Base-by-base conservation (phyloP, 2,113 vertebrate species). In the Reinhardtius hippoglossoides region DNA sequence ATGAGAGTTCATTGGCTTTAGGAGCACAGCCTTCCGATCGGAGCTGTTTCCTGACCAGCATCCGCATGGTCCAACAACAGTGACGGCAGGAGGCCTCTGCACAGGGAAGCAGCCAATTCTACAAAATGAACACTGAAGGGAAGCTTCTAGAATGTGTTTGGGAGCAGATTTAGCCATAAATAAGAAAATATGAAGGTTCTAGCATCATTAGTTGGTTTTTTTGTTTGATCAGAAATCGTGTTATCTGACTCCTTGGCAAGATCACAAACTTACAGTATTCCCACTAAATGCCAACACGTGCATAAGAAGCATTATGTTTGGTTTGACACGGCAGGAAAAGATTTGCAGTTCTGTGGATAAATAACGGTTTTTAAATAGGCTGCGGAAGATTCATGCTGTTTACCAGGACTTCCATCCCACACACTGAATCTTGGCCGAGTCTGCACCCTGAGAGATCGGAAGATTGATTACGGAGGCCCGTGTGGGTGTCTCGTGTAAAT, bases 401-500 rank as follows among this genome's bases (percentile, higher is more conserved):
- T 90, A 82, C 81, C 81, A 62, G 78, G 84, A 92, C 72, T 86
- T 82, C 74, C 72, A 85, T 88, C 85, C 87, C 86, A 85, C 89
- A 80, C 74, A 71, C 83, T 71, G 80, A 78, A 82, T 87, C 86
- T 85, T 88, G 87, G 87, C 88, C 65, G 71, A 84, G 78, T 81
- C 70, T 75, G 73, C 81, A 84, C 65, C 83, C 72, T 74, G 79
- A 83, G 81, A 90, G 86, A 88, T 86, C 73, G 84, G 67, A 85
- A 72, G 87, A 91, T 90, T 92, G 88, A 91, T 90, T 88, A 82
- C 59, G 69, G 74, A 87, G 83, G 82, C 57, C 72, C 67, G 82
- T 82, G 89, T 87, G 83, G 85, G 83, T 84, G 91, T 88, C 79
- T 91, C 74, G 44, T 83, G 82, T 88, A 90, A 91, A 91, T 89